A percentile compares a stretch with the other conserved stretches of the same genome.
phyloP scores from a whole-genome alignment of 2,113 vertebrate genomes.

The Neolamprologus variostigma region DNA sequence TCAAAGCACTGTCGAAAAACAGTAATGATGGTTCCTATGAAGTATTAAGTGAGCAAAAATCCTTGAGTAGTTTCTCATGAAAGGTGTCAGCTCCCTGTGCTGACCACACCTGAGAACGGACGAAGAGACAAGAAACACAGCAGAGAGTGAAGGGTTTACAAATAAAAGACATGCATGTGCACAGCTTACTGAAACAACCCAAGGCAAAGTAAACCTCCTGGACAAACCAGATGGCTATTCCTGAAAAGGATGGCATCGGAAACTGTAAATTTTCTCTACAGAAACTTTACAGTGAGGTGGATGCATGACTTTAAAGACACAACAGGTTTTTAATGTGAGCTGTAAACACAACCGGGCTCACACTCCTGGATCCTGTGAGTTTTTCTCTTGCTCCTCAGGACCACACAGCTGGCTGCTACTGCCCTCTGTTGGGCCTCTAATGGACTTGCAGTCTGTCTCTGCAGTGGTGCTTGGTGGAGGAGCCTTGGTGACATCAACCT shows the following conservation, averaged over 20 bases:
- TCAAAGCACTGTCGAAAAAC: neutral
- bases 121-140: constrained; percentile 18
- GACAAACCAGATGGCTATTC: constrained; percentile 36
- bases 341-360: constrained; percentile 28
- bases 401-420: neutral
- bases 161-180: constrained; percentile 18
- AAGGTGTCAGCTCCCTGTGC: constrained; percentile 46
- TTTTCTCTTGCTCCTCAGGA: neutral
- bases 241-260: constrained; percentile 48
- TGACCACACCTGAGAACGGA: constrained; percentile 56
- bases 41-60: neutral
- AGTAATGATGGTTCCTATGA: neutral
- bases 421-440: constrained; percentile 44
- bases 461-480: neutral
- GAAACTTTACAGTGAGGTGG: constrained; percentile 34
- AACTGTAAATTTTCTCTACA: constrained; percentile 21
- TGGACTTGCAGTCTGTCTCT: neutral
- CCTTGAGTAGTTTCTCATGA: constrained; percentile 26
- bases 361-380: constrained; percentile 23
- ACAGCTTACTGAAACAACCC: constrained; percentile 38
- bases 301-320: constrained; percentile 47
- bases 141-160: constrained; percentile 14
- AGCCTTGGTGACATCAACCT: constrained; percentile 59
- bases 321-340: constrained; percentile 23
- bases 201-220: constrained; percentile 46